These are phyloP conservation scores for Hermodice carunculata DNA, from an alignment of 2,888 invertebrate genomes.

Conservation along the genomic window DNA sequence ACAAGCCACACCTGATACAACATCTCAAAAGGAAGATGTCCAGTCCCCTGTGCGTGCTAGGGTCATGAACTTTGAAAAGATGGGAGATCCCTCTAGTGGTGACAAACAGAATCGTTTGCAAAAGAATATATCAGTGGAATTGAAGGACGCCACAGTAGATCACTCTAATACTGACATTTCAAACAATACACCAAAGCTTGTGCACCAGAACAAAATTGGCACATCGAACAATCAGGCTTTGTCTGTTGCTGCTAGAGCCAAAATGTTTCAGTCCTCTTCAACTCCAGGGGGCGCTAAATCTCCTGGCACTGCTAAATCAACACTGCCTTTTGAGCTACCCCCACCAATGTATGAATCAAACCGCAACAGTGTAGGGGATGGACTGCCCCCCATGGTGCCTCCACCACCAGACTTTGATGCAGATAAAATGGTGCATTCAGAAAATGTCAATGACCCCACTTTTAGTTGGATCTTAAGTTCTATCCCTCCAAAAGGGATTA, in stretches of 20 bases:
- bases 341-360: not conserved
- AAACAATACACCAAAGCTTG: not conserved
- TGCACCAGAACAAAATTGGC: not conserved
- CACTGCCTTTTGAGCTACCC: not conserved
- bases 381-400: too few species aligned
- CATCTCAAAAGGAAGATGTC: too few species aligned
- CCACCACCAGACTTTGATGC: too few species aligned
- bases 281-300: not conserved
- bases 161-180: conserved; percentile 11
- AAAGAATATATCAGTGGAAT: conserved; percentile 3
- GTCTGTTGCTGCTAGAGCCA: conserved; percentile 6
- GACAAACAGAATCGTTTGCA: not conserved
- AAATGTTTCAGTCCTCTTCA: conserved; percentile 16
- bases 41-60: too few species aligned
- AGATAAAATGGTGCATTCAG: too few species aligned
- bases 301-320: not conserved
- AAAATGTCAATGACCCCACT: too few species aligned
- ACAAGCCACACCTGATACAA: too few species aligned
- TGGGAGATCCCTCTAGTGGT: not conserved
- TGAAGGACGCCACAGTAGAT: conserved; percentile 17
- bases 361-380: too few species aligned
- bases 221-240: not conserved
- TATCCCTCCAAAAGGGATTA: too few species aligned
- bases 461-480: too few species aligned
- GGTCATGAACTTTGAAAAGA: conserved; percentile 9